Evolutionary conservation across 2,113 vertebrate genomes (phyloP).

Genomic region (Tragulus kanchil): DNA sequence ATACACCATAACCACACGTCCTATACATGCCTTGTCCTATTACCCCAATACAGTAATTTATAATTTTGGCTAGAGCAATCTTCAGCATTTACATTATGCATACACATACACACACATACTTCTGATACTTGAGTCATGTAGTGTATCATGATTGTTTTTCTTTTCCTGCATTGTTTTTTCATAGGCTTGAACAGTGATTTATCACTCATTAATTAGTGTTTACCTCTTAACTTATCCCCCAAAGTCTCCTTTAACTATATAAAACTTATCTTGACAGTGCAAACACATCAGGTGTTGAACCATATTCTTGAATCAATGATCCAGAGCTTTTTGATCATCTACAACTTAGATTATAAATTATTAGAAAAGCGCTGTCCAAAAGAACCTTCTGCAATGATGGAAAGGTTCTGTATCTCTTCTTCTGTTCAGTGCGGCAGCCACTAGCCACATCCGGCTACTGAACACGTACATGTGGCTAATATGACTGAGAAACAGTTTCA

Average conservation of each 20-base stretch:
- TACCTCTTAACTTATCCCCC: not conserved
- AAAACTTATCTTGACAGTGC: not conserved
- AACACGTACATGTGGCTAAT: not conserved
- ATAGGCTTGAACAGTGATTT: not conserved
- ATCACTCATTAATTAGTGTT: not conserved
- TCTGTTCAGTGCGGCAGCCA: not conserved
- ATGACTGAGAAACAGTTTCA: not conserved
- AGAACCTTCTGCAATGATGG: not conserved
- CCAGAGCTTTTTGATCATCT: not conserved
- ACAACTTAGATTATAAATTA: not conserved
- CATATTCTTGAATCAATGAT: not conserved
- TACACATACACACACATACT: not conserved
- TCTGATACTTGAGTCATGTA: not conserved
- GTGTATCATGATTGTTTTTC: not conserved
- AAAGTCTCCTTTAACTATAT: not conserved
- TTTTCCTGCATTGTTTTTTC: constrained; percentile 11
- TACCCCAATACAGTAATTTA: not conserved
- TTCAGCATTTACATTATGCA: not conserved
- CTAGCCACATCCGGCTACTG: not conserved
- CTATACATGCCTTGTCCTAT: not conserved
- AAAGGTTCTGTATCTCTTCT: not conserved
- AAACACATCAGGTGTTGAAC: not conserved
- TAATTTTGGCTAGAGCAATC: not conserved
- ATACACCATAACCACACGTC: not conserved
- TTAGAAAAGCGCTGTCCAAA: not conserved